These are phyloP conservation scores for Ploceus nigricollis DNA, from an alignment of 2,113 vertebrate species.

Conservation along the genomic window DNA sequence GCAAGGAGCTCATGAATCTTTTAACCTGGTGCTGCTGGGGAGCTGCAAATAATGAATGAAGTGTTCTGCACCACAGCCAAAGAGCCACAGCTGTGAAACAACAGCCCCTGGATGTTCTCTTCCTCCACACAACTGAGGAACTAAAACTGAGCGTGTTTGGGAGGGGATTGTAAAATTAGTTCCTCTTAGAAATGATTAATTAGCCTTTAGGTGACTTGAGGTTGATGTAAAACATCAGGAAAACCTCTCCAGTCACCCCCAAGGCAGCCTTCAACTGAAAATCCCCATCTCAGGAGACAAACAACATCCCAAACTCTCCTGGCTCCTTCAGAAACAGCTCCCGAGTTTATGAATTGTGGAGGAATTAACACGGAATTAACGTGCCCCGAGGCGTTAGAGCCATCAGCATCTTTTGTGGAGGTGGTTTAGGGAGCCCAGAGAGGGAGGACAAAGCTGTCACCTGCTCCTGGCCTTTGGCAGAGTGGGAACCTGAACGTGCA, in stretches of 20 bases:
- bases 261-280: background rate
- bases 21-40: background rate
- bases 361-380: background rate
- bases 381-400: background rate
- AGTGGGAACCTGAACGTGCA: background rate
- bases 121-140: background rate
- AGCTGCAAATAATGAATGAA: background rate
- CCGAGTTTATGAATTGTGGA: background rate
- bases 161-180: background rate
- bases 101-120: background rate
- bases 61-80: background rate
- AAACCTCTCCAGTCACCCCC: background rate
- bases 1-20: background rate
- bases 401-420: background rate
- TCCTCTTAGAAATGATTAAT: background rate
- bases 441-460: background rate
- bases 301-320: background rate
- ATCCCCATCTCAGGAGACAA: background rate
- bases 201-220: background rate
- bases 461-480: rapidly evolving
- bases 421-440: background rate
- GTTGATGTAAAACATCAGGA: background rate
- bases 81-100: background rate
- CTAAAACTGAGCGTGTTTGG: background rate
- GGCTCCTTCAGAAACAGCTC: background rate